A percentile compares a stretch with the other conserved stretches of the same genome.
These are phyloP conservation scores for Tympanuchus pallidicinctus DNA, from an alignment of 2,113 vertebrate species.

Conservation along the genomic window DNA sequence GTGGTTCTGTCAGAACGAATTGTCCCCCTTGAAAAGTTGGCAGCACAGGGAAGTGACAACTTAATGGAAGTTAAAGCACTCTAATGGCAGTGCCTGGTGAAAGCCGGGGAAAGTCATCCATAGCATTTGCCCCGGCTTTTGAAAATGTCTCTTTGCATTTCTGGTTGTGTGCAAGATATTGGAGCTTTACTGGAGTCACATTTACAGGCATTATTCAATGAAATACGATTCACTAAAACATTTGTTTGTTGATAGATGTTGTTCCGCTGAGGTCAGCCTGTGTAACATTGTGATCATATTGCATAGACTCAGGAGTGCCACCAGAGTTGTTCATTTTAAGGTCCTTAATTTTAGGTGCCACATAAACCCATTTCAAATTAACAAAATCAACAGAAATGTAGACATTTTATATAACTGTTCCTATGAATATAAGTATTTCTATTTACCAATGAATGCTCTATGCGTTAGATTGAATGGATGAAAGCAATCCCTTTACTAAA, in stretches of 20 bases:
- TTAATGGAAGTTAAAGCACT: slow-evolving; percentile 80
- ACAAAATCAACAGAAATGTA: neutral
- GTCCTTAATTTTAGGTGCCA: neutral
- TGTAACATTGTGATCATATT: rapidly evolving
- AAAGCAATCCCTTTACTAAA: neutral
- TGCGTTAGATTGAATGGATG: neutral
- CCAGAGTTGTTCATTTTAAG: neutral
- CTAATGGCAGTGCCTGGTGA: slow-evolving; percentile 74
- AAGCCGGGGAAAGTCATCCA: slow-evolving; percentile 45
- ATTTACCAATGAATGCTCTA: neutral
- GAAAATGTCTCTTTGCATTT: slow-evolving; percentile 71
- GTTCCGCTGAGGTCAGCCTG: neutral
- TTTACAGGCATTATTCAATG: slow-evolving; percentile 27
- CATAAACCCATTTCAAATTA: neutral
- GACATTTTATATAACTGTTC: neutral
- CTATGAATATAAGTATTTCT: neutral
- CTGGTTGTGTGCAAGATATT: neutral
- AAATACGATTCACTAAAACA: neutral
- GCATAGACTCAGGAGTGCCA: neutral
- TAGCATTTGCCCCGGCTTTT: slow-evolving; percentile 63
- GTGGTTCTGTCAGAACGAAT: slow-evolving; percentile 80
- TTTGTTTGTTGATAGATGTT: neutral
- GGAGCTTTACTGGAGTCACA: neutral
- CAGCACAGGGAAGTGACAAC: slow-evolving; percentile 79
- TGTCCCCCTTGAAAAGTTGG: slow-evolving; percentile 64